A percentile compares a stretch with the other conserved stretches of the same genome.
Evolutionary conservation across 2,797 vertebrate species (phyloP).

Genomic region (Oreonectes daqikongensis): DNA sequence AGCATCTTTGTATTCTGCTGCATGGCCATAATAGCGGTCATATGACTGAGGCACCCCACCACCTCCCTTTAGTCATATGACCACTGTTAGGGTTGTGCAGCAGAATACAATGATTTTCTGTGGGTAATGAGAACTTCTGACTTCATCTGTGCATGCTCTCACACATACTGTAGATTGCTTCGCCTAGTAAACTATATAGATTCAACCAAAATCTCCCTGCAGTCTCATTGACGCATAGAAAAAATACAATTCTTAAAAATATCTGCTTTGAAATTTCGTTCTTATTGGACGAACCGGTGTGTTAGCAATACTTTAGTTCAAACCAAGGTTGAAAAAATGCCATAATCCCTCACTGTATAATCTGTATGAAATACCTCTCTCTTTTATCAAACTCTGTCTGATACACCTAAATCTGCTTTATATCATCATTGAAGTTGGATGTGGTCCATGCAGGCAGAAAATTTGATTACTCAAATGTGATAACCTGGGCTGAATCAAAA

Average conservation of each 20-base stretch:
- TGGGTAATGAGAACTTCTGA: constrained; percentile 48
- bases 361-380: constrained; percentile 33
- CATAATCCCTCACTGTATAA: constrained; percentile 37
- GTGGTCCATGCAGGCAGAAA: constrained; percentile 1
- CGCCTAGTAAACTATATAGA: not conserved
- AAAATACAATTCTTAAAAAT: not conserved
- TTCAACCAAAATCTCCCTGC: no score
- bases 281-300: not conserved
- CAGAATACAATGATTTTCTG: constrained; percentile 79
- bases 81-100: constrained; percentile 72
- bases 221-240: no score
- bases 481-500: constrained; percentile 17
- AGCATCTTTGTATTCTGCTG: constrained; percentile 20
- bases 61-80: constrained; percentile 76
- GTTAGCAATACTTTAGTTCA: not conserved
- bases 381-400: constrained; percentile 26
- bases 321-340: not conserved
- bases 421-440: constrained; percentile 15
- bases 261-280: not conserved
- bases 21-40: constrained; percentile 23
- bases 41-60: constrained; percentile 44
- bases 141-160: constrained; percentile 7
- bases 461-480: constrained; percentile 32
- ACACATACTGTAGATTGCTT: not conserved
- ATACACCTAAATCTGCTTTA: constrained; percentile 32